phyloP scores from a whole-genome alignment of 2,797 vertebrate genomes.

The Myioborus miniatus region DNA sequence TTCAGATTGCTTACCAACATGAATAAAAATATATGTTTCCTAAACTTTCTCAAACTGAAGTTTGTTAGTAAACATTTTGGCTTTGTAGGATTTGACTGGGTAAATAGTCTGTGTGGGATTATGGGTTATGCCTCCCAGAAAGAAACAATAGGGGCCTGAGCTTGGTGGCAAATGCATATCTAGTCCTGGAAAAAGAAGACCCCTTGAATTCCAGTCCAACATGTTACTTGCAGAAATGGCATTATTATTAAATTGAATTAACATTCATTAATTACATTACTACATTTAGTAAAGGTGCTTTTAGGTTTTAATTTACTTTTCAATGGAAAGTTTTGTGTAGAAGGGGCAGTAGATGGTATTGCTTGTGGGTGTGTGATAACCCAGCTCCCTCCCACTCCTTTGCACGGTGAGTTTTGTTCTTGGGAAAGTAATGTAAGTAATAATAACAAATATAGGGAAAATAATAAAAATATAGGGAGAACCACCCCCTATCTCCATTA shows the following conservation, averaged over 20 bases:
- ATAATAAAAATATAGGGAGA: not conserved
- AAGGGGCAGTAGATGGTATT: not conserved
- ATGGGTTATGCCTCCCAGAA: not conserved
- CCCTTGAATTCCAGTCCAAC: not conserved
- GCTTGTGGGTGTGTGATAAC: fast-evolving
- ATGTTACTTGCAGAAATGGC: not conserved
- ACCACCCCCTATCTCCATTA: not conserved
- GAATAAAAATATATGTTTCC: not conserved
- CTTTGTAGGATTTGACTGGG: not conserved
- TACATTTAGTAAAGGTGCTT: not conserved
- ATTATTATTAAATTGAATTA: not conserved
- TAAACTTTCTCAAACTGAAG: not conserved
- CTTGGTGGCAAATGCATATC: not conserved
- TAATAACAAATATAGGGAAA: not conserved
- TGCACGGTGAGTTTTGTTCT: not conserved
- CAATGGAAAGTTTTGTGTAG: not conserved
- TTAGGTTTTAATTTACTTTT: not conserved
- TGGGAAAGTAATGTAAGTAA: not conserved
- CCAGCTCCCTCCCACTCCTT: not conserved
- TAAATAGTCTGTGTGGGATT: not conserved
- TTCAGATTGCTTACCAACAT: not conserved
- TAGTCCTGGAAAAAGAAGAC: not conserved
- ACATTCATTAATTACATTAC: not conserved
- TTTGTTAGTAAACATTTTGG: not conserved
- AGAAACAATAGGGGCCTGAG: not conserved